Evolutionary conservation across 1,140 invertebrate species (phyloP), one percentile per base, ranked within the genome.

Genomic region (Dermatophagoides farinae): DNA sequence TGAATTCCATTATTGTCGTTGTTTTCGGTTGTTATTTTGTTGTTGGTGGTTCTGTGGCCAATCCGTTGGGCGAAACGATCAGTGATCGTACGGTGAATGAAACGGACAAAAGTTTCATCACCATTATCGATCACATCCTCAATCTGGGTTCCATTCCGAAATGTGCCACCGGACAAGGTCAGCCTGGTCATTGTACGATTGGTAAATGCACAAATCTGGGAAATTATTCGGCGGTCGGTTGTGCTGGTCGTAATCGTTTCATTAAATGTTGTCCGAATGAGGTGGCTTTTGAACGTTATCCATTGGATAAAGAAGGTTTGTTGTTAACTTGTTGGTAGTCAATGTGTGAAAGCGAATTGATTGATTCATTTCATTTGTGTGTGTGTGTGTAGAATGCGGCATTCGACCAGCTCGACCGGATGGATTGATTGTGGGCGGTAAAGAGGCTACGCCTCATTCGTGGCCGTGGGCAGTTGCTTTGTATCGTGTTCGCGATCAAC

Each of bases 391-490:
- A 60, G 58, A 16, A 18, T 60, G 58, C 16, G 58, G 58, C 9
- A 31, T 50, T 38, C 43, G 58, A 6, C 58, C 58, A 11, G 18
- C 1, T 47, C 10, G 52, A 47, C 14, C 39, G 14, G 38, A 39
- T 37, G 18, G 20, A 49, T 41, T 60, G 43, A 68, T 67, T 37
- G 65, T 68, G 16, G 67, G 67, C 4, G 67, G 67, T 23, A 18
- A 8, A 8, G 58, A 64, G 16, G 60, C 67, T 0, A 40, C 20
- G 9, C 41, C 63, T 4, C 51, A 66, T 43, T 64, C 65, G 2
- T 68, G 67, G 67, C 67, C 67, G 4, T 68, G 67, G 67, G 53
- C 60, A 2, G 18, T 43, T 39, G 59, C 62, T 2, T 31, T 63
- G 12, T 60, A 62, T 43, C 38, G 59, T 18, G 31, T 38, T 6